Conservation (phyloP, 2,797 vertebrate species). For the Champsocephalus esox region DNA sequence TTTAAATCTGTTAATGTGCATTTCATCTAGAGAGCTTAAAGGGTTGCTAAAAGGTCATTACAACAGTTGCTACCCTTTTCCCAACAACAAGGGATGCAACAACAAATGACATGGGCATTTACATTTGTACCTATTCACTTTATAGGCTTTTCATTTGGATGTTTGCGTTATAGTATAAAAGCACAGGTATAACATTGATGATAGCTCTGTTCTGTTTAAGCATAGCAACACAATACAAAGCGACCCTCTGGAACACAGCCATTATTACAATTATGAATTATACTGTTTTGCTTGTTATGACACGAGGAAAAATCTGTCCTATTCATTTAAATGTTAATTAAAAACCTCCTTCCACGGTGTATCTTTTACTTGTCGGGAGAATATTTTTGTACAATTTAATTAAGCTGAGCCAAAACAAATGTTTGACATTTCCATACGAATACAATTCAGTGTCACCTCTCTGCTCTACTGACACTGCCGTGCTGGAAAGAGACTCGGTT, state of each 20-base stretch:
- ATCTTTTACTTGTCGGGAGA: constrained; percentile 22
- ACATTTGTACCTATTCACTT: neutral
- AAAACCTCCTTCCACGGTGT: constrained; percentile 23
- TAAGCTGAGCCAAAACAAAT: constrained; percentile 27
- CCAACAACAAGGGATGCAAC: no score
- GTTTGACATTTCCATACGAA: constrained; percentile 22
- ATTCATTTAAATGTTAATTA: constrained; percentile 54
- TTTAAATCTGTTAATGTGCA: no score
- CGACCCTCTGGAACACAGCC: neutral
- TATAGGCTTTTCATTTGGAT: neutral
- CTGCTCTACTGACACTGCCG: neutral
- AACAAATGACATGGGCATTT: no score
- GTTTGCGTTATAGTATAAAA: neutral
- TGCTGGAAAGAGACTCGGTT: constrained; percentile 15
- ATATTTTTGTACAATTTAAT: constrained; percentile 40
- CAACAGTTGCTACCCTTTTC: no score
- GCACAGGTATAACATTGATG: neutral
- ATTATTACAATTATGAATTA: constrained; percentile 31
- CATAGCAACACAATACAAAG: neutral
- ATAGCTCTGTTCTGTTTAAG: neutral
- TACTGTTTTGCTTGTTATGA: constrained; percentile 15
- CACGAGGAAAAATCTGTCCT: constrained; percentile 11
- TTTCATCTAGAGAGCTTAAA: no score
- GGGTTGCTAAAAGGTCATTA: no score
- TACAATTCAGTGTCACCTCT: neutral